phyloP scores from a whole-genome alignment of 92 coral and sea anemone genomes.

The Zoanthus sociatus region DNA sequence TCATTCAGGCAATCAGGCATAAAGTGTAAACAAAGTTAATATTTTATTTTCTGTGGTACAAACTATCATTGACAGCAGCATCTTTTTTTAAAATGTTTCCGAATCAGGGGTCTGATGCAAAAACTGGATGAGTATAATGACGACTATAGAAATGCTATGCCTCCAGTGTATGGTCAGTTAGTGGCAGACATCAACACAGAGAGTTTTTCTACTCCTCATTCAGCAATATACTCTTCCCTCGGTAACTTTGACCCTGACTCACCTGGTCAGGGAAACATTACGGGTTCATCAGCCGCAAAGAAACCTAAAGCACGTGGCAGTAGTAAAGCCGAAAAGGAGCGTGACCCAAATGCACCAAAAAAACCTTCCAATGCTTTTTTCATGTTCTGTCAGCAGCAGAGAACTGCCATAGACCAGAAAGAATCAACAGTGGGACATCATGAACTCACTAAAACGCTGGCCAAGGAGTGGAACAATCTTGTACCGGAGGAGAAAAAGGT shows the following conservation, averaged over 20 bases:
- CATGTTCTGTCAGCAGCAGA: slow-evolving; percentile 96
- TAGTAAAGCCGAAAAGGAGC: slow-evolving; percentile 84
- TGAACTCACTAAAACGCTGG: slow-evolving; percentile 91
- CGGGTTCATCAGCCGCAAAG: slow-evolving; percentile 64
- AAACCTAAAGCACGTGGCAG: slow-evolving; percentile 75
- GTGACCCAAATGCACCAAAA: slow-evolving; percentile 98
- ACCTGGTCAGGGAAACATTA: slow-evolving; percentile 69
- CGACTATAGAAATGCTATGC: slow-evolving; percentile 81
- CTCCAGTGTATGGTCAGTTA: slow-evolving; percentile 58
- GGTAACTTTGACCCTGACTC: slow-evolving; percentile 63
- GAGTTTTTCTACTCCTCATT: slow-evolving; percentile 13
- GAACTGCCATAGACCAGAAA: slow-evolving; percentile 89
- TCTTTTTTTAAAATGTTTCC: background rate
- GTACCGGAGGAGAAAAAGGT: slow-evolving; percentile 95
- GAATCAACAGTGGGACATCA: slow-evolving; percentile 96
- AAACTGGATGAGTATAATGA: slow-evolving; percentile 86
- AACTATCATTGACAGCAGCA: background rate
- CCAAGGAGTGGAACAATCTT: slow-evolving; percentile 96
- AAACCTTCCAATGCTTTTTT: slow-evolving; percentile 99
- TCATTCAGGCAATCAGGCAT: too few relatives aligned
- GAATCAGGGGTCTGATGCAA: slow-evolving; percentile 78
- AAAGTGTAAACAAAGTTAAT: too few relatives aligned
- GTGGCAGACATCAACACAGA: slow-evolving; percentile 36
- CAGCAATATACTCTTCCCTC: slow-evolving; percentile 48
- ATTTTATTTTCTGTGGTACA: background rate